Evolutionary conservation across 2,113 vertebrate genomes (phyloP), one percentile per base, ranked within the genome.

Genomic region (mouse (Mus musculus)): DNA sequence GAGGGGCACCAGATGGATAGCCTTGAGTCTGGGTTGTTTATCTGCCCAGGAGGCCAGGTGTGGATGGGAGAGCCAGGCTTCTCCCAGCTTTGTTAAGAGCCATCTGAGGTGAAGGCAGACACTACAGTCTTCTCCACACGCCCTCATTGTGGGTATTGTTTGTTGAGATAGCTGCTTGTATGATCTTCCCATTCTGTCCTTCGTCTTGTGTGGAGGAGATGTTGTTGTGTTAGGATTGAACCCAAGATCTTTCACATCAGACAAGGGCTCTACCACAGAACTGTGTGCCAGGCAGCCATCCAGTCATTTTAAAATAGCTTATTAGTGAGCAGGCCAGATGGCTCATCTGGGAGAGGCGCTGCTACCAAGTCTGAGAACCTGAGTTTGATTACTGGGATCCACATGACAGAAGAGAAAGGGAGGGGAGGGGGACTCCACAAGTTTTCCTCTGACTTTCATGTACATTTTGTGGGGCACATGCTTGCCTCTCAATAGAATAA

Each of bases 1-100:
- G 88, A 80, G 72, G 94, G 80, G 76, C 93, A 73, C 93, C 97
- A 96, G 93, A 95, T 94, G 94, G 90, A 86, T 13, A 87, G 93
- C 59, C 81, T 72, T 85, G 92, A 56, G 89, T n/a, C 14, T 46
- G 19, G 72, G 75, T 49, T 92, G 24, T 94, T 85, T 94, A 93
- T 96, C 93, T 82, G 85, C 75, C 78, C 82, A 52, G 65, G 88
- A 94, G 71, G 75, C 87, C 93, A 96, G 89, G 80, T 94, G 42
- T 86, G 56, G 65, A 85, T 52, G 76, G 73, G 28, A 56, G 75
- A 86, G 42, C 36, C n/a, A 6, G 39, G 71, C 89, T 95, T 93
- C 94, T 89, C 71, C 86, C 76, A 78, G 46, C 56, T 52, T 16
- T 12, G 69, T 10, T 73, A 63, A 61, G 61, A 22, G 82, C 94